These are phyloP conservation scores for Campaea margaritaria DNA, from an alignment of 2,888 invertebrate species.

Conservation along the genomic window DNA sequence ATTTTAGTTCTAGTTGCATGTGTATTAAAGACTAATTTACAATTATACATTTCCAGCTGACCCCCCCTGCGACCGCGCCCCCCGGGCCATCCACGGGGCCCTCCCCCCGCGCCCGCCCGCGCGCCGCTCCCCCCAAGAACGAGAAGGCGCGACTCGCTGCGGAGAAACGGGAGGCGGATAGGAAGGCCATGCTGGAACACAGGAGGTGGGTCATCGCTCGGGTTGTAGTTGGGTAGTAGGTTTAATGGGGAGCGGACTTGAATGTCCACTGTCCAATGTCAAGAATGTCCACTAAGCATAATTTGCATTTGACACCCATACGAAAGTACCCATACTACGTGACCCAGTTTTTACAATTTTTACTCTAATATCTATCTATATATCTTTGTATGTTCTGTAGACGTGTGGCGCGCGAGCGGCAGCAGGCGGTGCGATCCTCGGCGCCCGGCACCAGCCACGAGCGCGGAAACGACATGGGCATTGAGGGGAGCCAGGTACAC, in stretches of 20 bases:
- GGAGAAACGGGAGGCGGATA: constrained; percentile 88
- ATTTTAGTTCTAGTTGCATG: neutral
- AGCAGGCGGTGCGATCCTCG: constrained; percentile 61
- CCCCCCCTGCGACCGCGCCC: constrained; percentile 36
- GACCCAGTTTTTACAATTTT: too few relatives aligned
- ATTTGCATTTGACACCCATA: too few relatives aligned
- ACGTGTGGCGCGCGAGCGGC: constrained; percentile 73
- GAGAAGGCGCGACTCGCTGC: constrained; percentile 80
- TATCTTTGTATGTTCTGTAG: constrained; percentile 47
- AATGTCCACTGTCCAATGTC: too few relatives aligned
- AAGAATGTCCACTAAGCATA: too few relatives aligned
- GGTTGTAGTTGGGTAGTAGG: too few relatives aligned
- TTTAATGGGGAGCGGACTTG: too few relatives aligned
- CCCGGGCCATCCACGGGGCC: constrained; percentile 35
- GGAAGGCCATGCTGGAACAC: constrained; percentile 92
- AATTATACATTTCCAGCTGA: neutral
- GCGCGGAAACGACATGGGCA: constrained; percentile 51
- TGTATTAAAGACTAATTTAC: too few relatives aligned
- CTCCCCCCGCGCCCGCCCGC: constrained; percentile 31
- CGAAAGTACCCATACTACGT: too few relatives aligned
- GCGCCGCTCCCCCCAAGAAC: constrained; percentile 57
- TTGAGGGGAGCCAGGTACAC: constrained; percentile 71
- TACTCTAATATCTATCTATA: too few relatives aligned
- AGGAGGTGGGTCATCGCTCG: too few relatives aligned
- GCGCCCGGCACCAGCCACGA: constrained; percentile 55